phyloP scores from a whole-genome alignment of 2,113 vertebrate genomes.

The Nesogale talazaci region DNA sequence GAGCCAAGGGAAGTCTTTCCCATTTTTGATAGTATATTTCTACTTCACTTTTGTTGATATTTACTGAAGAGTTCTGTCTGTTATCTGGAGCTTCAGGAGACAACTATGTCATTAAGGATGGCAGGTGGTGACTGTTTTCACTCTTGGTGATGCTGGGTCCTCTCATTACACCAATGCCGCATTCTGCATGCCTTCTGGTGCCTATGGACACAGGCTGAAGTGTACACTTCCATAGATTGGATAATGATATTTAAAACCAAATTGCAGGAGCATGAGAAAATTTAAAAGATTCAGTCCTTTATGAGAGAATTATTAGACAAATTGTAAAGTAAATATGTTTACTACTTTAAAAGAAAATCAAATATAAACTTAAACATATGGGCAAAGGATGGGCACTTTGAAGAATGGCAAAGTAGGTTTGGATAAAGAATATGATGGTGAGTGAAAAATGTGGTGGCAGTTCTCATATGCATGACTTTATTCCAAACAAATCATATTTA shows the following conservation, averaged over 20 bases:
- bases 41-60: not conserved
- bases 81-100: not conserved
- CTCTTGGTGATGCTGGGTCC: not conserved
- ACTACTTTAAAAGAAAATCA: conserved; percentile 12
- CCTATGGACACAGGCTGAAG: not conserved
- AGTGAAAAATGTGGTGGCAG: not conserved
- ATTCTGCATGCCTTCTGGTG: not conserved
- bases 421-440: not conserved
- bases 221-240: not conserved
- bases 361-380: conserved; percentile 26
- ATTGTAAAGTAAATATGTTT: not conserved
- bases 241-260: not conserved
- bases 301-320: not conserved
- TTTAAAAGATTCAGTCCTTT: not conserved
- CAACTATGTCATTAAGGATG: not conserved
- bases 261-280: not conserved
- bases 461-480: no score
- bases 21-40: not conserved
- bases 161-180: not conserved
- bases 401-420: conserved; percentile 7
- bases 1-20: not conserved
- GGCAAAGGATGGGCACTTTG: not conserved
- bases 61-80: not conserved
- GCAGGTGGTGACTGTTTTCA: not conserved
- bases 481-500: no score